These are phyloP conservation scores for Drosophila ustulata DNA, from an alignment of 2,888 invertebrate genomes.

Conservation along the genomic window DNA sequence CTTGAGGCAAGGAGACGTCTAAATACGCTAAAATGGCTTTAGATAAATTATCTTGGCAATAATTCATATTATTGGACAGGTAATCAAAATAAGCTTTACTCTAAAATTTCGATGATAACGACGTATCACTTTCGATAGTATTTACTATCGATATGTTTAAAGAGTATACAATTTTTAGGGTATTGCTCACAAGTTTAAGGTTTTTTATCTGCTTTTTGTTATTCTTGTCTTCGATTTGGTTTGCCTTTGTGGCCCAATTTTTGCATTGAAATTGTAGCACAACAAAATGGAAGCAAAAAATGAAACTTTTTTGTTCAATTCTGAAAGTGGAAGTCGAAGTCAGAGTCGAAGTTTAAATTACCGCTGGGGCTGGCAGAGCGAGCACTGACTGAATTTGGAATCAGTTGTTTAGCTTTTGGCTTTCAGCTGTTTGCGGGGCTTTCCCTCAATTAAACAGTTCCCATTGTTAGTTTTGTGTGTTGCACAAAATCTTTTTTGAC, in stretches of 20 bases:
- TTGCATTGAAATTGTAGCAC: constrained; percentile 45
- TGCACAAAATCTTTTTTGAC: constrained; percentile 63
- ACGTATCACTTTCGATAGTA: no score
- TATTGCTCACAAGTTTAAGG: background rate
- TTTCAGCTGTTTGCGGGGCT: constrained; percentile 42
- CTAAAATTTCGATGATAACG: no score
- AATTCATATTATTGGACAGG: no score
- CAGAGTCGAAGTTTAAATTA: constrained; percentile 64
- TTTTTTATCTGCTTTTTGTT: constrained; percentile 16
- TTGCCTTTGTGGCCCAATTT: constrained; percentile 61
- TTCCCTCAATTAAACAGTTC: constrained; percentile 69
- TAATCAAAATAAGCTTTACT: no score
- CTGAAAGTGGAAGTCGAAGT: constrained; percentile 61
- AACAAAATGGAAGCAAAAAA: constrained; percentile 27
- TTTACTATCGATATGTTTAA: background rate
- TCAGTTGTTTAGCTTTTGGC: constrained; percentile 35
- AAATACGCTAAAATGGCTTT: background rate
- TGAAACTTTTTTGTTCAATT: constrained; percentile 50
- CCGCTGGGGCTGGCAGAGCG: constrained; percentile 43
- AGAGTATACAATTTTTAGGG: background rate
- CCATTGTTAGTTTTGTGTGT: constrained; percentile 56
- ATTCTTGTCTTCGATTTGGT: constrained; percentile 42
- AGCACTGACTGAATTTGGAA: constrained; percentile 28
- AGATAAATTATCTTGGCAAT: no score
- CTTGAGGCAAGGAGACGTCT: background rate